Evolutionary conservation across 2,113 vertebrate species (phyloP).

Genomic region (Uropsilus gracilis): DNA sequence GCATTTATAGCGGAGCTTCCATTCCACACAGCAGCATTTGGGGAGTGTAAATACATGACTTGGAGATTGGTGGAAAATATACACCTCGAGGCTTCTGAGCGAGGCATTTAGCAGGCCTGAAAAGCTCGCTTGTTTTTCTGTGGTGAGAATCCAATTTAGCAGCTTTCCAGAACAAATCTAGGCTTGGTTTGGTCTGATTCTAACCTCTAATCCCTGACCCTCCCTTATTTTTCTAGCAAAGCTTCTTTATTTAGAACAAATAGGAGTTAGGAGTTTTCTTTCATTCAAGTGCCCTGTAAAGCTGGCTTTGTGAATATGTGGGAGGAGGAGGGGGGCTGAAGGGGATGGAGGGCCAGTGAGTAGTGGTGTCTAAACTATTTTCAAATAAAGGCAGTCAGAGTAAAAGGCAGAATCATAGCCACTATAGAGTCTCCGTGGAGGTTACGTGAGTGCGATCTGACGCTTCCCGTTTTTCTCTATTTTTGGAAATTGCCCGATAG

Average conservation of each 20-base stretch:
- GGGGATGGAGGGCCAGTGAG: fast-evolving
- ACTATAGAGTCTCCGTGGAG: fast-evolving
- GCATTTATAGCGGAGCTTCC: background rate
- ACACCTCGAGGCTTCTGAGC: constrained; percentile 37
- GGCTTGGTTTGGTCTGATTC: constrained; percentile 19
- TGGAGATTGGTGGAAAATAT: constrained; percentile 22
- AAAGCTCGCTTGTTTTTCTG: constrained; percentile 50
- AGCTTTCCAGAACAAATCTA: constrained; percentile 39
- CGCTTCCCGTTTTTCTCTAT: background rate
- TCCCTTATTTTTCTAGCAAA: constrained; percentile 68
- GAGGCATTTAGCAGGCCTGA: constrained; percentile 23
- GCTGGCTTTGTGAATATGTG: background rate
- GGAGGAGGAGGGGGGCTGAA: no score
- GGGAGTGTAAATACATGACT: constrained; percentile 25
- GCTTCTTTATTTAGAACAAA: constrained; percentile 66
- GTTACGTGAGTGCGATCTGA: fast-evolving
- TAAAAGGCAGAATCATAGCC: background rate
- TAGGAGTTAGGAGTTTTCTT: background rate
- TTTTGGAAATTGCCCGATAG: background rate
- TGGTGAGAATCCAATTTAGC: constrained; percentile 54
- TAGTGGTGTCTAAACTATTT: background rate
- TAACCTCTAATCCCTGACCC: background rate
- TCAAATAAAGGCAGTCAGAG: background rate
- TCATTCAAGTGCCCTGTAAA: background rate
- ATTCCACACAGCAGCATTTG: background rate